phyloP scores from a whole-genome alignment of 2,888 invertebrate species.

The Bugulina stolonifera region DNA sequence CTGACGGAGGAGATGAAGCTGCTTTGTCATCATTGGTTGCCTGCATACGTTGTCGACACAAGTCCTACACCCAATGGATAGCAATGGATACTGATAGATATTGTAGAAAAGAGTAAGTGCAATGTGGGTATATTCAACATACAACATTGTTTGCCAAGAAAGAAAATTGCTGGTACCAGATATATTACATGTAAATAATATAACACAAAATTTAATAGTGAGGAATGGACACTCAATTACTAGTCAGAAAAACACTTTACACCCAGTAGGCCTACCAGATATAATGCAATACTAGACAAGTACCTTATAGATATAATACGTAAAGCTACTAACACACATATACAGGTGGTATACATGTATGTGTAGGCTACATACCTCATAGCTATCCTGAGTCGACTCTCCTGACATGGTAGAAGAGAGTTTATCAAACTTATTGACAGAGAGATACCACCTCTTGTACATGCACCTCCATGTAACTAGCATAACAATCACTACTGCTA shows the following conservation, averaged over 20 bases:
- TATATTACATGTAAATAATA: no score
- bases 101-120: no score
- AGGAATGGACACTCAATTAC: no score
- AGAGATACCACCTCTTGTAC: neutral
- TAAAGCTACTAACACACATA: neutral
- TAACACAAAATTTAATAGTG: no score
- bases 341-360: neutral
- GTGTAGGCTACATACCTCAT: slow-evolving; percentile 1
- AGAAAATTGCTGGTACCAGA: no score
- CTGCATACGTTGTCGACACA: slow-evolving; percentile 13
- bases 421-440: slow-evolving; percentile 10
- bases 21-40: neutral
- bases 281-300: no score
- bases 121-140: no score
- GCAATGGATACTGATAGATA: no score
- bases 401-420: neutral
- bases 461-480: slow-evolving; percentile 6
- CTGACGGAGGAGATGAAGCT: neutral
- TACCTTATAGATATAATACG: neutral
- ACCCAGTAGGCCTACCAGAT: no score
- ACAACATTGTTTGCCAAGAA: no score
- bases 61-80: no score
- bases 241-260: no score
- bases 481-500: neutral
- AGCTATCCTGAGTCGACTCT: slow-evolving; percentile 21